Evolutionary conservation across 2,888 invertebrate species (phyloP).

Genomic region (Blastobasis lacticolella): DNA sequence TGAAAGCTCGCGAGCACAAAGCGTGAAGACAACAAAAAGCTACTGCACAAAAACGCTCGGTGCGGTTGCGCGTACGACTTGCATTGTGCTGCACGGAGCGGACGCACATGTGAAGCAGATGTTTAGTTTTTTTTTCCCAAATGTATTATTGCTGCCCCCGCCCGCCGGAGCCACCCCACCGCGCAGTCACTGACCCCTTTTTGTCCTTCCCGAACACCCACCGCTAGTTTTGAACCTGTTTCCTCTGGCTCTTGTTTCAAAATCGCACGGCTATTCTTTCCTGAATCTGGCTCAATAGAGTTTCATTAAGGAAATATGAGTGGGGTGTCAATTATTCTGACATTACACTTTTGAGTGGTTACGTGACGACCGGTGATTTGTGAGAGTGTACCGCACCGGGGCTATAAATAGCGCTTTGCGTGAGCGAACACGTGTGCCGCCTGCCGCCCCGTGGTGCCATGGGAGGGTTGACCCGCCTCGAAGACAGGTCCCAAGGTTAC

Average conservation of each 20-base stretch:
- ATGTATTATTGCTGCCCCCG: constrained; percentile 56
- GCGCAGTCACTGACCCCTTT: constrained; percentile 68
- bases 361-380: constrained; percentile 16
- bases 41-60: constrained; percentile 54
- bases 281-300: background rate
- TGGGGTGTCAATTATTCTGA: constrained; percentile 23
- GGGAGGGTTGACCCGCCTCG: constrained; percentile 37
- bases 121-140: constrained; percentile 65
- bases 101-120: constrained; percentile 69
- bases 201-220: constrained; percentile 38
- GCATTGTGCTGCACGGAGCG: constrained; percentile 60
- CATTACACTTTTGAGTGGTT: constrained; percentile 4
- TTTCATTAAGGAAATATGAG: background rate
- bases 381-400: constrained; percentile 10
- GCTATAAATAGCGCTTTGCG: constrained; percentile 50
- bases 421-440: constrained; percentile 52
- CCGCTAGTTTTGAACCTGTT: constrained; percentile 54
- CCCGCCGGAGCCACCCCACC: constrained; percentile 40
- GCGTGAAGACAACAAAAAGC: constrained; percentile 65
- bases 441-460: constrained; percentile 26
- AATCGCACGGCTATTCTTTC: background rate
- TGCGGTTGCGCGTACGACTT: constrained; percentile 59
- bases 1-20: constrained; percentile 60
- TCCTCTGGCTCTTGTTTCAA: constrained; percentile 18
- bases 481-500: constrained; percentile 50